Conservation (phyloP, 30 jellyfish, hydroid and myxozoan species). For the Turritopsis rubra region DNA sequence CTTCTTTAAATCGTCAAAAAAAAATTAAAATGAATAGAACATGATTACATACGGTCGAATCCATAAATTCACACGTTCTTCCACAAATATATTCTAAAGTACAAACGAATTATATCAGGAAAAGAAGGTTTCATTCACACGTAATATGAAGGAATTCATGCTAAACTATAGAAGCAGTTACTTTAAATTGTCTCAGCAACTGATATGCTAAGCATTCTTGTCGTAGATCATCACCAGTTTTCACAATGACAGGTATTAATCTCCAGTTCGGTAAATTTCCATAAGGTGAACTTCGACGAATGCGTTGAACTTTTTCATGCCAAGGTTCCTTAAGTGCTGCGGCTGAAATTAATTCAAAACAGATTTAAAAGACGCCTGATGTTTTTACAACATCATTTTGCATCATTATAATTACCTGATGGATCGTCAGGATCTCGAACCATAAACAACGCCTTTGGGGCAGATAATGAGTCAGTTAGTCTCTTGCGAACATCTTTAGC, state of each 20-base stretch:
- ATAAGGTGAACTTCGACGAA: conserved; percentile 81
- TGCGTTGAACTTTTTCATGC: conserved; percentile 89
- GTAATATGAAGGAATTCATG: background rate
- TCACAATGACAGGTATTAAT: conserved; percentile 92
- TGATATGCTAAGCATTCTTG: conserved; percentile 98
- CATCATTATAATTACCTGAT: conserved; percentile 65
- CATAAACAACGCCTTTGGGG: conserved; percentile 87
- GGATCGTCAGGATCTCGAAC: conserved; percentile 98
- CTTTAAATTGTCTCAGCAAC: conserved; percentile 84
- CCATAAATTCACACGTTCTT: conserved; percentile 89
- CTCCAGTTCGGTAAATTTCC: conserved; percentile 91
- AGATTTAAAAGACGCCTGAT: background rate
- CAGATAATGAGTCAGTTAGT: conserved; percentile 70
- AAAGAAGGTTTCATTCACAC: background rate
- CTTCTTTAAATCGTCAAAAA: background rate
- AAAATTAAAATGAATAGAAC: background rate
- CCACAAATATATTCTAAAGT: conserved; percentile 71
- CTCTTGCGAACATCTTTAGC: conserved; percentile 80
- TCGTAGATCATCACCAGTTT: conserved; percentile 97
- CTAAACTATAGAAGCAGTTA: background rate
- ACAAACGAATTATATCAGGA: background rate
- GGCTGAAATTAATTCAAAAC: conserved; percentile 35
- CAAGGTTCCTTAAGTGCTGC: conserved; percentile 95
- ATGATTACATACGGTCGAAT: conserved; percentile 80
- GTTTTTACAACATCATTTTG: background rate